Evolutionary conservation across 2,113 vertebrate genomes (phyloP).

Genomic region (Ceyx melanurus): DNA sequence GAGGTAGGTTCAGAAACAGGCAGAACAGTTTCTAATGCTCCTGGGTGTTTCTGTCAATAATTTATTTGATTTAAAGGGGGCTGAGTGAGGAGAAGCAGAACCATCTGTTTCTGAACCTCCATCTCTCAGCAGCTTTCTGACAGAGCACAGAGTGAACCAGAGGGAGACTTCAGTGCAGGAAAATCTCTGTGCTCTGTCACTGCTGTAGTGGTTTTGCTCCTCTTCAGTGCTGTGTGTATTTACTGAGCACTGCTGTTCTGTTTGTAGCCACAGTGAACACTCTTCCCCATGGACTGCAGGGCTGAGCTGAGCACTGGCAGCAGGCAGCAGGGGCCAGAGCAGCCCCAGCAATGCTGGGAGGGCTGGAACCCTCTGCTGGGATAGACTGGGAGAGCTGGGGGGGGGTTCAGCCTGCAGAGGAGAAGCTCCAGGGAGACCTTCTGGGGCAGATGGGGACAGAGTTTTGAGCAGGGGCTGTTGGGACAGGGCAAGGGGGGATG

Average conservation of each 20-base stretch:
- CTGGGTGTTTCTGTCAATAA: not conserved
- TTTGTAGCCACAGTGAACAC: not conserved
- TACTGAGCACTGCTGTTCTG: not conserved
- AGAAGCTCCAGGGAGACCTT: too few species aligned
- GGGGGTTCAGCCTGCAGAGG: too few species aligned
- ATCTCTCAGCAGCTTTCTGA: not conserved
- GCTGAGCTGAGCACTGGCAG: not conserved
- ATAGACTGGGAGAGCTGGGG: not conserved
- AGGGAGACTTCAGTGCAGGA: not conserved
- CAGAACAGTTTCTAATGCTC: not conserved
- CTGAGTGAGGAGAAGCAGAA: not conserved
- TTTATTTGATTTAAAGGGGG: not conserved
- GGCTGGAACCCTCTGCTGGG: too few species aligned
- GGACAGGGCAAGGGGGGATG: too few species aligned
- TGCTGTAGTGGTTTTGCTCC: not conserved
- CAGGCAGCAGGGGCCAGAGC: not conserved
- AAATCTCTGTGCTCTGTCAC: not conserved
- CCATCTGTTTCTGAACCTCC: not conserved
- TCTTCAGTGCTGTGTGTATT: not conserved
- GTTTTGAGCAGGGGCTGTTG: too few species aligned
- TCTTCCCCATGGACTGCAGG: not conserved
- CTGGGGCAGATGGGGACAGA: too few species aligned
- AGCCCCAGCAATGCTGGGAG: not conserved
- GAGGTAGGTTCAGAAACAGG: not conserved
- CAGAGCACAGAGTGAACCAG: not conserved